Conservation (phyloP, 2,888 invertebrate genomes). For the Habroteleia sp. region DNA sequence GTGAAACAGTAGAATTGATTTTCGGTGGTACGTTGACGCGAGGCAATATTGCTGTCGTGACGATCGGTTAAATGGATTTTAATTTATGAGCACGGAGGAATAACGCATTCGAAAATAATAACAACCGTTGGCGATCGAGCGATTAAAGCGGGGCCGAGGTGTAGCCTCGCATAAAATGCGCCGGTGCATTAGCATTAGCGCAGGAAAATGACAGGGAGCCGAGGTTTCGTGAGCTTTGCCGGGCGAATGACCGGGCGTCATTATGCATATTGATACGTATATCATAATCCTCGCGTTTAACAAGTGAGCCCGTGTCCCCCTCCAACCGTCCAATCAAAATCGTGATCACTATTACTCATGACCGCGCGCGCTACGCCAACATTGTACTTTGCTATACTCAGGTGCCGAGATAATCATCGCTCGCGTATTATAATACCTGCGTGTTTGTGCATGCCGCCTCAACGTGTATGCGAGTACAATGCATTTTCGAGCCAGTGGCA, state of each 20-base stretch:
- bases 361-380: conserved; percentile 25
- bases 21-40: conserved; percentile 4
- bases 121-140: conserved; percentile 36
- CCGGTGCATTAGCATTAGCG: conserved; percentile 42
- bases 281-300: conserved; percentile 60
- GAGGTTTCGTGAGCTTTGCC: conserved; percentile 59
- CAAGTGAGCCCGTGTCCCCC: conserved; percentile 34
- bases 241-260: conserved; percentile 55
- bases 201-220: conserved; percentile 53
- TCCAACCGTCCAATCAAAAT: conserved; percentile 34
- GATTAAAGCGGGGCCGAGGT: conserved; percentile 36
- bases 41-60: conserved; percentile 13
- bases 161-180: conserved; percentile 16
- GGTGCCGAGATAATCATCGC: conserved; percentile 50
- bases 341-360: conserved; percentile 52
- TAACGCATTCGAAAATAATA: conserved; percentile 42
- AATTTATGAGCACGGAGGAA: conserved; percentile 44
- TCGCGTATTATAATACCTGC: conserved; percentile 41
- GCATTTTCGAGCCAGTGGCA: conserved; percentile 42
- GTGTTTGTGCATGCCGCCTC: conserved; percentile 33
- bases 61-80: conserved; percentile 49
- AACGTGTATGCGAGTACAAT: conserved; percentile 10
- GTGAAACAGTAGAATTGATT: conserved; percentile 10
- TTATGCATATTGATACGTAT: conserved; percentile 62
- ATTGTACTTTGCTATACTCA: conserved; percentile 42